A percentile compares a stretch with the other conserved stretches of the same genome.
Evolutionary conservation across 2,888 invertebrate species (phyloP).

Genomic region (Chalcosyrphus nemorum): DNA sequence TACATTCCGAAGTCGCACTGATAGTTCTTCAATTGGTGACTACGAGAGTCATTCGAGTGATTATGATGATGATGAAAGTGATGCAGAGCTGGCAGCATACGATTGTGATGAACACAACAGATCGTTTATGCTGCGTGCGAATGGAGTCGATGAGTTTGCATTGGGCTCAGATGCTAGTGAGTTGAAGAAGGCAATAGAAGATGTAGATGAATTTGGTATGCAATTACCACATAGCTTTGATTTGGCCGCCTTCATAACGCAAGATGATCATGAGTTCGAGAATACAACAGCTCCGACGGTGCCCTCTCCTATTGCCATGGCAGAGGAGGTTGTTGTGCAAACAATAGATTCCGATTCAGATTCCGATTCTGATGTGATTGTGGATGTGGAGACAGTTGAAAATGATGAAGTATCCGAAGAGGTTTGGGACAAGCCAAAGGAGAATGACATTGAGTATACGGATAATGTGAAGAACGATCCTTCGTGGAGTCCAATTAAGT

Average conservation of each 20-base stretch:
- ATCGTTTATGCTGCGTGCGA: background rate
- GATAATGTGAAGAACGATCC: conserved; percentile 80
- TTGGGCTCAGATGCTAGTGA: conserved; percentile 76
- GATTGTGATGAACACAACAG: background rate
- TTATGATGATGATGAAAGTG: conserved; percentile 78
- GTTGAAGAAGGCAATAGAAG: conserved; percentile 60
- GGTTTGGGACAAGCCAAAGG: conserved; percentile 68
- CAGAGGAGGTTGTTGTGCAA: background rate
- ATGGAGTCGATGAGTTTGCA: conserved; percentile 76
- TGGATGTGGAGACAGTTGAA: conserved; percentile 81
- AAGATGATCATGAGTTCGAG: conserved; percentile 78
- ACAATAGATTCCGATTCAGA: conserved; percentile 75
- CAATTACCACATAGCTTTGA: conserved; percentile 79
- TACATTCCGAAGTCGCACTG: conserved; percentile 80
- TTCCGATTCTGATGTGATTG: conserved; percentile 80
- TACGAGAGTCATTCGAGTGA: conserved; percentile 82
- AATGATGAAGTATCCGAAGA: conserved; percentile 74
- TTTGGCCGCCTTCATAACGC: conserved; percentile 81
- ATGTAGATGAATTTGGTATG: conserved; percentile 77
- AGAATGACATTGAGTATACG: conserved; percentile 73
- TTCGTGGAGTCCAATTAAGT: conserved; percentile 79
- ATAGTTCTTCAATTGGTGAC: conserved; percentile 81
- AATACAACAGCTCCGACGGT: background rate
- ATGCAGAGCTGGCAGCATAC: conserved; percentile 12
- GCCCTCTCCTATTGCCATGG: background rate